These are phyloP conservation scores for Parotocinclus haroldoi DNA, from an alignment of 2,797 vertebrate genomes.

Conservation along the genomic window DNA sequence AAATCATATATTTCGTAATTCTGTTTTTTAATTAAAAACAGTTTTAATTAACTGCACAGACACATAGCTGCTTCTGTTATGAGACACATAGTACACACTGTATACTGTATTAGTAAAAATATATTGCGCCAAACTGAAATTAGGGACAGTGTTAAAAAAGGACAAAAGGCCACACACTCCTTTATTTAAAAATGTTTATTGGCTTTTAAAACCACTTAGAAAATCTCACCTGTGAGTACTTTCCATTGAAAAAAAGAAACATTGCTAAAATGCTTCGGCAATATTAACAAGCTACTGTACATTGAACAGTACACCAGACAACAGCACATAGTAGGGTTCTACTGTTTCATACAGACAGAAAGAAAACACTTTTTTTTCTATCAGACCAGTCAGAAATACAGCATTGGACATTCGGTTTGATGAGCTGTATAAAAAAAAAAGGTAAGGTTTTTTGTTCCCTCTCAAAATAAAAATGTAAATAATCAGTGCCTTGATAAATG, in stretches of 20 bases:
- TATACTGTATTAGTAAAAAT: too few relatives aligned
- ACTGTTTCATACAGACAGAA: constrained; percentile 88
- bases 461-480: constrained; percentile 70
- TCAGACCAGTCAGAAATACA: constrained; percentile 82
- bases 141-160: too few relatives aligned
- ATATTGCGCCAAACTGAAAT: too few relatives aligned
- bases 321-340: constrained; percentile 82
- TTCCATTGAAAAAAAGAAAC: constrained; percentile 93
- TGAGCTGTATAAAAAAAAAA: constrained; percentile 87
- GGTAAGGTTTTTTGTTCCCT: constrained; percentile 78
- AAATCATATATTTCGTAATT: too few relatives aligned
- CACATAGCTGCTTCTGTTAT: too few relatives aligned
- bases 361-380: constrained; percentile 75
- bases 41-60: too few relatives aligned
- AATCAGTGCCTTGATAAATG: constrained; percentile 95
- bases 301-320: constrained; percentile 98
- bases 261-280: constrained; percentile 90
- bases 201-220: constrained; percentile 99
- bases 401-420: constrained; percentile 83
- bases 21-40: too few relatives aligned
- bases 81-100: too few relatives aligned
- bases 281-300: constrained; percentile 97
- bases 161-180: constrained; percentile 17
- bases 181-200: constrained; percentile 95
- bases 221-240: constrained; percentile 98